phyloP scores from a whole-genome alignment of 2,888 invertebrate species.

The Caenorhabditis wallacei region DNA sequence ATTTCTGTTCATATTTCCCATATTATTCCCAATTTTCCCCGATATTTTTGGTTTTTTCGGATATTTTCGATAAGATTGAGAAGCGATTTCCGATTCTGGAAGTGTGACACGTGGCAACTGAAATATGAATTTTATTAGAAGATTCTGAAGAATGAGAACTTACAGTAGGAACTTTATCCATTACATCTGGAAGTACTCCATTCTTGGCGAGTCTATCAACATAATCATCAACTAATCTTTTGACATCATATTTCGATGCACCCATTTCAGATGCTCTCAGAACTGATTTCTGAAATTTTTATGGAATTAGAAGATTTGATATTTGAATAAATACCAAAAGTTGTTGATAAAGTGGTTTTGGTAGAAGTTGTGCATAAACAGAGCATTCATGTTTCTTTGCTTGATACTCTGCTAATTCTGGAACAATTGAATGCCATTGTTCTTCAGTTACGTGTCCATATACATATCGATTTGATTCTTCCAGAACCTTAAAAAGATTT shows the following conservation, averaged over 20 bases:
- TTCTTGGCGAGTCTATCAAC: constrained; percentile 65
- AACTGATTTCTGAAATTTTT: constrained; percentile 66
- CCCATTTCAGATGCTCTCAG: constrained; percentile 73
- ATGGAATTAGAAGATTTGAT: not conserved
- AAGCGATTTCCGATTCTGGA: constrained; percentile 41
- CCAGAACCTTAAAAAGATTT: constrained; percentile 51
- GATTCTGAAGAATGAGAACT: no score
- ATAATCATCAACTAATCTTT: constrained; percentile 72
- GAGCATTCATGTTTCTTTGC: constrained; percentile 73
- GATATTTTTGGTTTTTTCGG: constrained; percentile 45
- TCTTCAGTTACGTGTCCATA: constrained; percentile 64
- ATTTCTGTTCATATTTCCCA: constrained; percentile 15
- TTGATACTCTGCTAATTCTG: constrained; percentile 70
- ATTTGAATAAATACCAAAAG: constrained; percentile 61
- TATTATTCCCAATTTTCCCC: not conserved
- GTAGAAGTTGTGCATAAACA: constrained; percentile 74
- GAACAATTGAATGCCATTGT: constrained; percentile 67
- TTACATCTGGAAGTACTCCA: constrained; percentile 65
- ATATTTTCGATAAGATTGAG: constrained; percentile 55
- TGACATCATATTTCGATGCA: constrained; percentile 71
- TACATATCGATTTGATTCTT: constrained; percentile 62
- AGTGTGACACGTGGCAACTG: constrained; percentile 59
- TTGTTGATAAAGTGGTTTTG: constrained; percentile 67
- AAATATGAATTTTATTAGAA: no score
- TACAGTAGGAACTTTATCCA: constrained; percentile 49